Conservation (phyloP, 2,888 invertebrate species). For the Leptopilina drosophilae region DNA sequence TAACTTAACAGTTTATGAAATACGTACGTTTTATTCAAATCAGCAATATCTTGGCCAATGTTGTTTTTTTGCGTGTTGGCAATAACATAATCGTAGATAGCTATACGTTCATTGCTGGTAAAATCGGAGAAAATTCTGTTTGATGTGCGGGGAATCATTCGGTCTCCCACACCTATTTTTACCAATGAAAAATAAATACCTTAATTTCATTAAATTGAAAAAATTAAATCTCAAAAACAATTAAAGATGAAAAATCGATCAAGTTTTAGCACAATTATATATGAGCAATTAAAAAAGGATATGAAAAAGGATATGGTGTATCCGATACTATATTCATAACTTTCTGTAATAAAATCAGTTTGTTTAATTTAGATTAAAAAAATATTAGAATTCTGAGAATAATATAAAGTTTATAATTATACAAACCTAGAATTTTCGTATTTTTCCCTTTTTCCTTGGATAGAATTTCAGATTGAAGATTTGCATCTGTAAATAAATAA, state of each 20-base stretch:
- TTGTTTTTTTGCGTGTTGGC: conserved; percentile 69
- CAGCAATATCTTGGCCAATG: conserved; percentile 70
- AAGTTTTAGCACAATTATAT: neutral
- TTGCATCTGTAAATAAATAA: conserved; percentile 72
- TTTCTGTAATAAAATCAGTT: conserved; percentile 72
- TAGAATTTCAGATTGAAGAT: conserved; percentile 74
- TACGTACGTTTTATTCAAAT: conserved; percentile 67
- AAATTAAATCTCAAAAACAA: neutral
- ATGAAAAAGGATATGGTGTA: conserved; percentile 75
- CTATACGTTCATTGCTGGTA: conserved; percentile 73
- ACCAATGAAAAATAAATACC: conserved; percentile 54
- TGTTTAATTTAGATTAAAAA: conserved; percentile 59
- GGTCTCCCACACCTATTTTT: conserved; percentile 70
- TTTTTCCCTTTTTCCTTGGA: conserved; percentile 64
- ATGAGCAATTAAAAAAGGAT: conserved; percentile 68
- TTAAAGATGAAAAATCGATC: neutral
- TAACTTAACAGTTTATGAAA: neutral
- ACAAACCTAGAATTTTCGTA: conserved; percentile 70
- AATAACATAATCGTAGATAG: conserved; percentile 73
- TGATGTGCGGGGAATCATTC: conserved; percentile 74
- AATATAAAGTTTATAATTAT: conserved; percentile 12
- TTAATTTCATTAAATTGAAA: conserved; percentile 34
- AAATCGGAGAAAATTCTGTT: conserved; percentile 74
- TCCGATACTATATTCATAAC: conserved; percentile 67
- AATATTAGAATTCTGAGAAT: conserved; percentile 42